A percentile compares a stretch with the other conserved stretches of the same genome.
Evolutionary conservation across 2,888 invertebrate species (phyloP).

Genomic region (Bunonema sp.): DNA sequence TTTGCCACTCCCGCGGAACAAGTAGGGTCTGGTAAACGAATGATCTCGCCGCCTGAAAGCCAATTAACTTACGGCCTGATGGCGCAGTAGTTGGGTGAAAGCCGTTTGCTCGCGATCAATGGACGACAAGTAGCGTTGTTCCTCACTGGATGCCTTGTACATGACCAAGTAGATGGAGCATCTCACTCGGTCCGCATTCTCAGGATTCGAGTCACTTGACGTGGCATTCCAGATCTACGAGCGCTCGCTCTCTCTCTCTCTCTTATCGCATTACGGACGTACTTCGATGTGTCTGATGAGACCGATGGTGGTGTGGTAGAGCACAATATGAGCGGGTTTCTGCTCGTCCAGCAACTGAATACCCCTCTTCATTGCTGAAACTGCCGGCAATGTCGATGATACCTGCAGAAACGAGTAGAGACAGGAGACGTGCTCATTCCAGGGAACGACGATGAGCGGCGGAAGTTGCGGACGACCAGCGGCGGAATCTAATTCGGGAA

Average conservation of each 20-base stretch:
- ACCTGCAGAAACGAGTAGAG: no score
- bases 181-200: background rate
- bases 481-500: no score
- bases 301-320: constrained; percentile 75
- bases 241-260: background rate
- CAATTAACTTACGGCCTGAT: constrained; percentile 61
- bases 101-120: constrained; percentile 79
- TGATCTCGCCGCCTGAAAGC: background rate
- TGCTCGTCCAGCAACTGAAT: constrained; percentile 26
- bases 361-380: no score
- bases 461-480: background rate
- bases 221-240: background rate
- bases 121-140: constrained; percentile 77
- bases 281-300: constrained; percentile 78
- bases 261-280: background rate
- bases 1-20: constrained; percentile 22
- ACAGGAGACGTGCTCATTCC: constrained; percentile 3
- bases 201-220: no score
- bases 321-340: constrained; percentile 65
- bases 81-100: constrained; percentile 75
- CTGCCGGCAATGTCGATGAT: no score
- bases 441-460: background rate
- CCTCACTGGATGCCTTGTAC: constrained; percentile 81
- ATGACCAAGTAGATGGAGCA: constrained; percentile 61
- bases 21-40: constrained; percentile 22